Conservation (phyloP, 2,797 vertebrate genomes). For the Darevskia nairensis region DNA sequence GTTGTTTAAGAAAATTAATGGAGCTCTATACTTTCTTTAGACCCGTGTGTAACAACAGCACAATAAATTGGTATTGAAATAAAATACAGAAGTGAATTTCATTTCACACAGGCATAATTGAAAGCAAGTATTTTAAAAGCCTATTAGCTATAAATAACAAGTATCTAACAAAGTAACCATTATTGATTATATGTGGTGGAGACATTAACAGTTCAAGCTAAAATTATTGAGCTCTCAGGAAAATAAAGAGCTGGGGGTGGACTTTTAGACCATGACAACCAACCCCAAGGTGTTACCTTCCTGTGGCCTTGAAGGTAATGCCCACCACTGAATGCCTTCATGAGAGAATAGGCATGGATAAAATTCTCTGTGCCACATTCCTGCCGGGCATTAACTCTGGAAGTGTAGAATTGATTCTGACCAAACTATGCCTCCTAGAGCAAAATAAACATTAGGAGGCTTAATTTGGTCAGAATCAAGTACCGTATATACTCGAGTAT, state of each 20-base stretch:
- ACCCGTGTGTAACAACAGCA: neutral
- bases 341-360: neutral
- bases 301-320: neutral
- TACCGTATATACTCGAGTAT: too few relatives aligned
- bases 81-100: neutral
- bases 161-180: slow-evolving; percentile 2
- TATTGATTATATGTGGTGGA: neutral
- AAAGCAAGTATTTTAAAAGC: slow-evolving; percentile 27
- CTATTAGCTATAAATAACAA: slow-evolving; percentile 31
- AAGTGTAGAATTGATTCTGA: too few relatives aligned
- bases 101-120: slow-evolving; percentile 9
- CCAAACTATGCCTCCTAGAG: too few relatives aligned
- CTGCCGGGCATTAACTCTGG: too few relatives aligned
- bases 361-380: neutral
- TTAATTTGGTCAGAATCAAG: too few relatives aligned
- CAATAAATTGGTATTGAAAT: slow-evolving; percentile 3
- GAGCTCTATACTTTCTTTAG: slow-evolving; percentile 31
- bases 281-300: neutral
- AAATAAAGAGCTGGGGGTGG: neutral
- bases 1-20: slow-evolving; percentile 12
- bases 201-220: neutral
- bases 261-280: neutral
- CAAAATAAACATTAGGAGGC: too few relatives aligned
- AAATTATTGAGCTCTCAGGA: neutral
- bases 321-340: neutral